phyloP scores from a whole-genome alignment of 2,113 vertebrate species.

The Seriola dumerili region DNA sequence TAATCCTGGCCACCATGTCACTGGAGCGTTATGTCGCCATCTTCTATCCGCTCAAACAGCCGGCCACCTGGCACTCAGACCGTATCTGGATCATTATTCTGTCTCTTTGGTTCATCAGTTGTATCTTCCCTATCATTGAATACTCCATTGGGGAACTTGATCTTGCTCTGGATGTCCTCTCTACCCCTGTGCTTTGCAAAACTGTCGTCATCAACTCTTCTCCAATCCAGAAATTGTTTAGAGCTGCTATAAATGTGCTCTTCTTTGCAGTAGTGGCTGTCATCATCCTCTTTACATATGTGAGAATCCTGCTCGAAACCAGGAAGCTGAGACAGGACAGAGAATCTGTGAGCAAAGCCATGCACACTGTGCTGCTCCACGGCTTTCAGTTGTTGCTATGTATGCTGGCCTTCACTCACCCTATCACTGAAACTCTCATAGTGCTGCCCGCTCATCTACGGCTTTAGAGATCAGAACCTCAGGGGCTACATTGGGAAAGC shows the following conservation, averaged over 20 bases:
- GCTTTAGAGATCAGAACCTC: conserved; percentile 80
- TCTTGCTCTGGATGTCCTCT: conserved; percentile 23
- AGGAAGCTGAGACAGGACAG: conserved; percentile 76
- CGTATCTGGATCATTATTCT: conserved; percentile 80
- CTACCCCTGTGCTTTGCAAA: conserved; percentile 66
- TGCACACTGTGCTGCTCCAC: conserved; percentile 83
- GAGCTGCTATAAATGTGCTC: conserved; percentile 59
- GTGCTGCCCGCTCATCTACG: conserved; percentile 83
- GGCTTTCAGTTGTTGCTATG: conserved; percentile 83
- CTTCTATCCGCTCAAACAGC: conserved; percentile 77
- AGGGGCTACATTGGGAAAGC: conserved; percentile 60
- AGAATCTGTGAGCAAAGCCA: conserved; percentile 76
- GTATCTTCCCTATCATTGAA: conserved; percentile 46
- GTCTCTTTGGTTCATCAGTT: conserved; percentile 74
- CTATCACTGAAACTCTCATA: conserved; percentile 74
- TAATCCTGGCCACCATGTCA: conserved; percentile 84
- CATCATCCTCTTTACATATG: conserved; percentile 82
- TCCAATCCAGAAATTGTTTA: conserved; percentile 71
- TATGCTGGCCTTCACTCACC: conserved; percentile 77
- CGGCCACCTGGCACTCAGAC: conserved; percentile 75
- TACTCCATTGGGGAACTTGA: conserved; percentile 44
- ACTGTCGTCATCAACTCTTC: conserved; percentile 1
- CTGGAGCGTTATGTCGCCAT: conserved; percentile 86
- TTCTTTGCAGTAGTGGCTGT: conserved; percentile 76
- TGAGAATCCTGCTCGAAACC: conserved; percentile 81